Percentiles rank a stretch among this genome's conserved stretches.
phyloP scores from a whole-genome alignment of 2,797 vertebrate genomes.

The Pseudotriccus pelzelni region DNA sequence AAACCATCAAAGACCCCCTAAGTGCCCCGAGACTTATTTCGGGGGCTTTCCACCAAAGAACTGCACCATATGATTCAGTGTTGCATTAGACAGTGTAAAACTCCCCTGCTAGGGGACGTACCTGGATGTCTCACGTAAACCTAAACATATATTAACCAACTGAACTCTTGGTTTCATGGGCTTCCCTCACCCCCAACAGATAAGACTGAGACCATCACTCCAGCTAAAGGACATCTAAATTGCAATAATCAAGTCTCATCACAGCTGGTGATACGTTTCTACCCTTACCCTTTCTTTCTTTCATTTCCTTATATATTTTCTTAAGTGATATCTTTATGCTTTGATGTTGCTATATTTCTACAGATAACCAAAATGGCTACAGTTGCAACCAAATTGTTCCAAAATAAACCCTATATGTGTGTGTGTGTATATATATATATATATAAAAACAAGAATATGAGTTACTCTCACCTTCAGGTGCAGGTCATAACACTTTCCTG shows the following conservation, averaged over 20 bases:
- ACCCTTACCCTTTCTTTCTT: background rate
- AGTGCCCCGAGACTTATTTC: background rate
- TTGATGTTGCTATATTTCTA: background rate
- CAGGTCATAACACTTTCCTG: background rate
- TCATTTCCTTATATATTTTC: background rate
- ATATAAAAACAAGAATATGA: background rate
- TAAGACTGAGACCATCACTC: background rate
- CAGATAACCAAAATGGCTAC: background rate
- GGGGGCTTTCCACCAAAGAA: no score
- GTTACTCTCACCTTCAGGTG: background rate
- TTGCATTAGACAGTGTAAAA: background rate
- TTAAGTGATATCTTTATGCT: background rate
- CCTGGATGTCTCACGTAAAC: background rate
- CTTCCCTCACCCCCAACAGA: background rate
- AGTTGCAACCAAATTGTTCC: background rate
- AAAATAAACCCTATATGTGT: background rate
- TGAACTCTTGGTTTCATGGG: background rate
- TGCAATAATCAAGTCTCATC: background rate
- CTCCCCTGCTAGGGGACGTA: background rate
- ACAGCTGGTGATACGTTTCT: background rate
- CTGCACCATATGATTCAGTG: background rate
- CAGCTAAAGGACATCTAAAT: background rate
- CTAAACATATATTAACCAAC: background rate
- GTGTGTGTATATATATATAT: background rate
- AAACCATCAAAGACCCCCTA: background rate